phyloP scores from a whole-genome alignment of 2,888 invertebrate species.

The Trissoscelio sp. region DNA sequence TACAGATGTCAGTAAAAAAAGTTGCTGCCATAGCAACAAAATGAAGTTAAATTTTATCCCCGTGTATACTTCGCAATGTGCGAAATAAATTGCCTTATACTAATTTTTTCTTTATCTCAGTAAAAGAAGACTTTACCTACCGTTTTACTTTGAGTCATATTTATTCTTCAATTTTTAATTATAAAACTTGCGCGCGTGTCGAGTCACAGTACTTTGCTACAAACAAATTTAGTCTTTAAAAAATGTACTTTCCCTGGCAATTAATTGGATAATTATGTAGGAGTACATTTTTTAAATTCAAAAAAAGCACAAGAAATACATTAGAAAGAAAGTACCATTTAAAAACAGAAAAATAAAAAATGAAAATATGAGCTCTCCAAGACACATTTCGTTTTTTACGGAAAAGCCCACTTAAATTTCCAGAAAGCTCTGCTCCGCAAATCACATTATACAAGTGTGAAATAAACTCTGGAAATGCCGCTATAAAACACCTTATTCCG shows the following conservation, averaged over 20 bases:
- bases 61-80: too few relatives aligned
- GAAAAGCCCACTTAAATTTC: not conserved
- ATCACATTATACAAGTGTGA: constrained; percentile 35
- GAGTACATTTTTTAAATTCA: not conserved
- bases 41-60: too few relatives aligned
- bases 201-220: not conserved
- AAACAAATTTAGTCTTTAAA: constrained; percentile 3
- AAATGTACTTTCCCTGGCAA: not conserved
- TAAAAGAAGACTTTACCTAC: not conserved
- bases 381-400: too few relatives aligned
- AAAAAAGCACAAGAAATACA: too few relatives aligned
- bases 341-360: too few relatives aligned
- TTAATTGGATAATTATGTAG: not conserved
- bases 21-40: too few relatives aligned
- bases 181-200: not conserved
- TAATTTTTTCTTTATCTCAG: not conserved
- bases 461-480: constrained; percentile 23
- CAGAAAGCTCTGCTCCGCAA: constrained; percentile 14
- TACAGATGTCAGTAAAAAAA: too few relatives aligned
- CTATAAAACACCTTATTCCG: constrained; percentile 25
- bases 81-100: not conserved
- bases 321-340: too few relatives aligned
- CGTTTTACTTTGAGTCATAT: constrained; percentile 1
- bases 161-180: constrained; percentile 17
- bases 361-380: too few relatives aligned